A percentile compares a stretch with the other conserved stretches of the same genome.
phyloP scores from a whole-genome alignment of 2,888 invertebrate genomes.

The Drosophila suboccidentalis region DNA sequence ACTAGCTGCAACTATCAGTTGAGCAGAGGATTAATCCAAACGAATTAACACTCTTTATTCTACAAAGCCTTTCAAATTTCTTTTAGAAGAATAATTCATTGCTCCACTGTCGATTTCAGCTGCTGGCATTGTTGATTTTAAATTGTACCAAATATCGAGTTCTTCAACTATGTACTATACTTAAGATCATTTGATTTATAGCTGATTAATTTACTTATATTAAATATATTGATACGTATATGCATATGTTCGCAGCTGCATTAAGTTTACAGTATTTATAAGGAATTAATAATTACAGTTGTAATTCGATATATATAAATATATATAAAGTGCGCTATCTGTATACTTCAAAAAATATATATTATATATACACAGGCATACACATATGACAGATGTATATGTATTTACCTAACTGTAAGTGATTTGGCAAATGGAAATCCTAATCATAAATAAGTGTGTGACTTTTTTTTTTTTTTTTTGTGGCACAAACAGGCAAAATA shows the following conservation, averaged over 20 bases:
- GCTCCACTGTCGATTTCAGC: not conserved
- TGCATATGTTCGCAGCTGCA: slow-evolving; percentile 15
- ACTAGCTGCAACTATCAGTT: slow-evolving; percentile 22
- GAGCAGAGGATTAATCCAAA: slow-evolving; percentile 6
- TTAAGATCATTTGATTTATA: slow-evolving; percentile 8
- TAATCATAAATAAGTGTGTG: slow-evolving; percentile 4
- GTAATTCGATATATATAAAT: slow-evolving; percentile 19
- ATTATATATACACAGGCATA: slow-evolving; percentile 13
- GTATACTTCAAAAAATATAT: slow-evolving; percentile 42
- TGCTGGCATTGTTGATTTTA: not conserved
- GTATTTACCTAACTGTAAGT: slow-evolving; percentile 20
- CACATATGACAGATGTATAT: slow-evolving; percentile 26
- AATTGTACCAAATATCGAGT: slow-evolving; percentile 4
- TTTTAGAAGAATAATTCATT: not conserved
- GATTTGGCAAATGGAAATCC: slow-evolving; percentile 6
- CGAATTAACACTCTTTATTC: not conserved
- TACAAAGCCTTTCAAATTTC: not conserved
- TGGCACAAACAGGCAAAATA: slow-evolving; percentile 9
- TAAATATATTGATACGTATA: no score
- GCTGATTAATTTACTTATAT: not conserved
- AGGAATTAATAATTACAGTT: slow-evolving; percentile 12
- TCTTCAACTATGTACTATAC: slow-evolving; percentile 6
- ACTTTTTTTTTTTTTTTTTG: slow-evolving; percentile 8
- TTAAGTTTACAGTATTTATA: slow-evolving; percentile 23
- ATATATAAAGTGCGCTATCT: slow-evolving; percentile 54